Evolutionary conservation across 2,113 vertebrate species (phyloP).

Genomic region (Alces alces): DNA sequence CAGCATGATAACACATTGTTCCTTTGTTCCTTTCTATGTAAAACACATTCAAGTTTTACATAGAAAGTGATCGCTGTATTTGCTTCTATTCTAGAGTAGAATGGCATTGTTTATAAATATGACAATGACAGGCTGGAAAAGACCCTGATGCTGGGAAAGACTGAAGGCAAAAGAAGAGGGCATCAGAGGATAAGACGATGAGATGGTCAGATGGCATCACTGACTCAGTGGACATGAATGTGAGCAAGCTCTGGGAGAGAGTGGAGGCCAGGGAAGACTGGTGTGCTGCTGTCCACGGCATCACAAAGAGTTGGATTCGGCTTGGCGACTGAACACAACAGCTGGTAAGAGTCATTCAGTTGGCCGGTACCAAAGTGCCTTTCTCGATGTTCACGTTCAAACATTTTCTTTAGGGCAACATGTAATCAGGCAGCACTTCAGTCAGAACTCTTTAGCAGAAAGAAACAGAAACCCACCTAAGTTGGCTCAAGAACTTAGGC

Average conservation of each 20-base stretch:
- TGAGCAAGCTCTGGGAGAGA: neutral
- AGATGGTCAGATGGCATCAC: neutral
- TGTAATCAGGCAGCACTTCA: neutral
- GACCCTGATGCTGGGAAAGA: neutral
- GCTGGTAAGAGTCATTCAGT: neutral
- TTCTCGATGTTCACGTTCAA: neutral
- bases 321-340: neutral
- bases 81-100: neutral
- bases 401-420: neutral
- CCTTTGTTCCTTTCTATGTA: neutral
- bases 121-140: neutral
- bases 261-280: neutral
- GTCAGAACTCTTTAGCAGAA: neutral
- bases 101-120: neutral
- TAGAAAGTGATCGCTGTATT: neutral
- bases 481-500: neutral
- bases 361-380: neutral
- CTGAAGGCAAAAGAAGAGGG: neutral
- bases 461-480: neutral
- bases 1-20: neutral
- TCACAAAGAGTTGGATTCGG: neutral
- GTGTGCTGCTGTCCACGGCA: neutral
- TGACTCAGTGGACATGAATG: neutral
- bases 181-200: neutral
- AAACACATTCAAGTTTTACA: neutral